A percentile compares a stretch with the other conserved stretches of the same genome.
These are phyloP conservation scores for Glossophaga mutica DNA, from an alignment of 2,797 vertebrate species.

Conservation along the genomic window DNA sequence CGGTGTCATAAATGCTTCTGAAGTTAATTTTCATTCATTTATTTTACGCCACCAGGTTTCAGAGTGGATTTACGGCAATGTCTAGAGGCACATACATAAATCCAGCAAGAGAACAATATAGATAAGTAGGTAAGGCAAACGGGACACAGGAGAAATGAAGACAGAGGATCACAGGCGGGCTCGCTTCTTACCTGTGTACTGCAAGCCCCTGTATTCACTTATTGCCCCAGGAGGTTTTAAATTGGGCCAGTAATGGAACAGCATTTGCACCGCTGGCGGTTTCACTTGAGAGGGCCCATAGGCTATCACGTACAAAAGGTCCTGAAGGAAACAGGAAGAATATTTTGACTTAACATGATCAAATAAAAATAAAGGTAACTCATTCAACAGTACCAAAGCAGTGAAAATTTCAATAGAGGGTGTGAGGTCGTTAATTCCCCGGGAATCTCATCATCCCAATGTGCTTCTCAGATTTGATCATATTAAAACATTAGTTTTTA, in stretches of 20 bases:
- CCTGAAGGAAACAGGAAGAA: slow-evolving; percentile 81
- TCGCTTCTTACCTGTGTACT: slow-evolving; percentile 93
- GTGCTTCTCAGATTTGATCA: background rate
- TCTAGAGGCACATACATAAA: background rate
- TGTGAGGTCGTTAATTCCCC: background rate
- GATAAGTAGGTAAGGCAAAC: background rate
- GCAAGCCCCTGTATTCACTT: slow-evolving; percentile 97
- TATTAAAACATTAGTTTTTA: background rate
- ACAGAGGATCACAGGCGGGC: background rate
- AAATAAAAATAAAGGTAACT: background rate
- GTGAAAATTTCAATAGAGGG: background rate
- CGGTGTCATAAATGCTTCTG: background rate
- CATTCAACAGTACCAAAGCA: background rate
- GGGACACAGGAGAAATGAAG: background rate
- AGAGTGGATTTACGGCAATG: background rate
- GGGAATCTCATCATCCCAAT: background rate
- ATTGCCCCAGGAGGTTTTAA: slow-evolving; percentile 98
- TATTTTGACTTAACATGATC: slow-evolving; percentile 2
- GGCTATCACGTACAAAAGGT: slow-evolving; percentile 98
- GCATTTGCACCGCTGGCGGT: slow-evolving; percentile 98
- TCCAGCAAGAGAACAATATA: background rate
- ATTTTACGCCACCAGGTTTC: slow-evolving; percentile 26
- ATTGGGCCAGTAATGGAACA: slow-evolving; percentile 99
- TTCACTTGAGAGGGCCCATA: slow-evolving; percentile 99
- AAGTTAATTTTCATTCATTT: background rate